phyloP scores from a whole-genome alignment of 2,797 vertebrate species.

The Sebastes dallii region DNA sequence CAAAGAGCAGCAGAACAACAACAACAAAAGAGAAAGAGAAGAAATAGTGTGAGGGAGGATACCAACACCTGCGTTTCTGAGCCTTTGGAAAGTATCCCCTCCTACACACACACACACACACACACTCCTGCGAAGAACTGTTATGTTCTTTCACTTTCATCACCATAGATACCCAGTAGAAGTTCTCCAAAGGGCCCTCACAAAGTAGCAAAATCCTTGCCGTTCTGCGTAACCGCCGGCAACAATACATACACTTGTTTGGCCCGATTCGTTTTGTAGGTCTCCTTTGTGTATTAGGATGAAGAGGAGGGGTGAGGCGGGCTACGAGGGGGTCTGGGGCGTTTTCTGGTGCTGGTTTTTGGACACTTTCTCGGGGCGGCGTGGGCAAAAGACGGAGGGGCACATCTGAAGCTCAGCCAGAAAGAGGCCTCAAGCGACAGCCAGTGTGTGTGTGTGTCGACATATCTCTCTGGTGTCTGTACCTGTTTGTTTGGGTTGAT shows the following conservation, averaged over 20 bases:
- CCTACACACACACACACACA: slow-evolving; percentile 15
- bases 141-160: slow-evolving; percentile 56
- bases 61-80: slow-evolving; percentile 63
- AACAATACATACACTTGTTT: slow-evolving; percentile 74
- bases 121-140: slow-evolving; percentile 27
- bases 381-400: slow-evolving; percentile 48
- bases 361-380: slow-evolving; percentile 43
- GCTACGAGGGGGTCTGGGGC: slow-evolving; percentile 7
- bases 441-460: slow-evolving; percentile 1
- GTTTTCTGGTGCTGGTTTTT: slow-evolving; percentile 25
- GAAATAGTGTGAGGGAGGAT: slow-evolving; percentile 30
- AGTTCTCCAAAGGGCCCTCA: slow-evolving; percentile 58
- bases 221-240: slow-evolving; percentile 63
- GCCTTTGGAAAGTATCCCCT: slow-evolving; percentile 59
- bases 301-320: slow-evolving; percentile 15
- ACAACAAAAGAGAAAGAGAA: slow-evolving; percentile 39
- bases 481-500: slow-evolving; percentile 38
- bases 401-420: slow-evolving; percentile 53
- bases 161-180: slow-evolving; percentile 69
- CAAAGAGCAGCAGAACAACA: slow-evolving; percentile 44
- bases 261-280: slow-evolving; percentile 59
- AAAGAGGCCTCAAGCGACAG: slow-evolving; percentile 42
- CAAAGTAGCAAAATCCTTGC: slow-evolving; percentile 63
- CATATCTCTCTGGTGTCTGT: slow-evolving; percentile 14
- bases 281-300: slow-evolving; percentile 67